Percentiles rank a stretch among this genome's conserved stretches.
phyloP scores from a whole-genome alignment of 2,888 invertebrate genomes.

The Agrenia bidenticulata region DNA sequence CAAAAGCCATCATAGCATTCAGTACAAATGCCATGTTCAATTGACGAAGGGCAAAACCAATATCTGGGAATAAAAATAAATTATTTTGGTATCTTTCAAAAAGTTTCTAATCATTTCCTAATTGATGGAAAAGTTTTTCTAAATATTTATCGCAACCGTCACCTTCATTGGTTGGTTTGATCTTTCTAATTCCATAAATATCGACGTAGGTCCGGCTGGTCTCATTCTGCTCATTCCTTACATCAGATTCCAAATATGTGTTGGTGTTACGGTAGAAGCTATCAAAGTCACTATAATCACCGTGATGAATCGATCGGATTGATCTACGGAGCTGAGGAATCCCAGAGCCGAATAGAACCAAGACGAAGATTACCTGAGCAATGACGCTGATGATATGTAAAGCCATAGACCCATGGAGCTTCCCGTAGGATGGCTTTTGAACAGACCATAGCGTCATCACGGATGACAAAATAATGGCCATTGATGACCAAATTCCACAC shows the following conservation, averaged over 20 bases:
- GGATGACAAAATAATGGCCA: constrained; percentile 28
- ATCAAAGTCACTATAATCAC: constrained; percentile 16
- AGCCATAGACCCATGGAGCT: constrained; percentile 41
- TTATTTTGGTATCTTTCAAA: no score
- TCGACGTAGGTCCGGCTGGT: no score
- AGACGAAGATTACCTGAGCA: constrained; percentile 16
- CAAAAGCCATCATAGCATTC: constrained; percentile 25
- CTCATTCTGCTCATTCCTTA: no score
- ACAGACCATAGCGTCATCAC: constrained; percentile 30
- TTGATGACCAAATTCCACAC: constrained; percentile 31
- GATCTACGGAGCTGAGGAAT: constrained; percentile 9
- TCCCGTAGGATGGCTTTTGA: constrained; percentile 29
- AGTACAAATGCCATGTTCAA: constrained; percentile 14
- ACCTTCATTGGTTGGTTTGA: no score
- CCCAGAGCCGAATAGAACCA: constrained; percentile 14
- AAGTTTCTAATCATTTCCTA: no score
- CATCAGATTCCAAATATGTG: no score
- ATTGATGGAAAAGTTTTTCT: no score
- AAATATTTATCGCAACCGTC: no score
- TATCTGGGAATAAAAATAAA: no score
- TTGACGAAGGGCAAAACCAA: no score
- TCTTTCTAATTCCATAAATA: no score
- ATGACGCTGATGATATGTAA: constrained; percentile 32
- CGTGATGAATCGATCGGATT: constrained; percentile 6
- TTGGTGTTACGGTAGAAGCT: constrained; percentile 7